Evolutionary conservation across 2,113 vertebrate genomes (phyloP).

Genomic region (Phalacrocorax brasilianus): DNA sequence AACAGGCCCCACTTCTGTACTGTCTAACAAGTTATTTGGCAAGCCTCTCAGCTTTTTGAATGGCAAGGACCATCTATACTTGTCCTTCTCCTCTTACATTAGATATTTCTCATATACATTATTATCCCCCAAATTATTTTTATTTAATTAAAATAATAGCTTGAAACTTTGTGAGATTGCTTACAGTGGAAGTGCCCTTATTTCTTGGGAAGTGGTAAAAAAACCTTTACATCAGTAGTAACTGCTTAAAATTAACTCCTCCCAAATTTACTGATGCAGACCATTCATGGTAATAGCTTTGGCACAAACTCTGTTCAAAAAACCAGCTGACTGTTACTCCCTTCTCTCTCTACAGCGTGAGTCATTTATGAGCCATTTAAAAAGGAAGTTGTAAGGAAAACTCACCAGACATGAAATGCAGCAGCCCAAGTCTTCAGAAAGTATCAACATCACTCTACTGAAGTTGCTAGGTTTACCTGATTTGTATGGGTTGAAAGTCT

Average conservation of each 20-base stretch:
- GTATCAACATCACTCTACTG: not conserved
- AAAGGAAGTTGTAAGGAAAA: constrained; percentile 11
- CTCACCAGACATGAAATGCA: not conserved
- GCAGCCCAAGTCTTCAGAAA: not conserved
- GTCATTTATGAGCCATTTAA: not conserved
- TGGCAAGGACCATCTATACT: not conserved
- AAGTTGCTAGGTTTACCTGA: not conserved
- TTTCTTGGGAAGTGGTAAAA: not conserved
- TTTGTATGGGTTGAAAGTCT: not conserved
- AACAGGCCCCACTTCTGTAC: not conserved
- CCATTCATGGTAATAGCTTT: not conserved
- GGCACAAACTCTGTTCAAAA: not conserved
- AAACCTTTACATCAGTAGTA: not conserved
- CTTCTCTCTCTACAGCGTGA: not conserved
- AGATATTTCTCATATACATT: not conserved
- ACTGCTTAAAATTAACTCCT: not conserved
- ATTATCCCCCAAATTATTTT: not conserved
- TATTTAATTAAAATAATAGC: not conserved
- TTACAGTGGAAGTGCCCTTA: not conserved
- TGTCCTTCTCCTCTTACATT: not conserved
- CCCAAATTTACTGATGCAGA: not conserved
- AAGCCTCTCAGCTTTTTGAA: not conserved
- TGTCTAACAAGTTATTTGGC: not conserved
- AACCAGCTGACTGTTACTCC: not conserved
- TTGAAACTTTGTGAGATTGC: not conserved